Percentiles rank a stretch among this genome's conserved stretches.
Conservation (phyloP, 2,888 invertebrate genomes). For the Drosophila paranaensis region DNA sequence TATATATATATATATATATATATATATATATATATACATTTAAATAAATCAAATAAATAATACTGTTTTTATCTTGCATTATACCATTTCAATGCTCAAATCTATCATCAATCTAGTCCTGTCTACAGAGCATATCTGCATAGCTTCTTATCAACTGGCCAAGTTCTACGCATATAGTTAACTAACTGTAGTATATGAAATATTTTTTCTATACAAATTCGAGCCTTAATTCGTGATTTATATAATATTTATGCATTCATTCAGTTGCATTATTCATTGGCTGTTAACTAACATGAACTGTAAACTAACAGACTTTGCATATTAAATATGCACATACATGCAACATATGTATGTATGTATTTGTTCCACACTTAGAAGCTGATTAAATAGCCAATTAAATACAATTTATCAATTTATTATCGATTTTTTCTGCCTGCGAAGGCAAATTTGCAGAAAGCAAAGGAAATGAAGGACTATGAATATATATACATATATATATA, state of each 20-base stretch:
- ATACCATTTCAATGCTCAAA: not conserved
- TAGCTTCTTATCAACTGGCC: not conserved
- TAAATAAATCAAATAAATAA: not conserved
- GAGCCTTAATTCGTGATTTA: too few species aligned
- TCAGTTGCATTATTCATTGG: not conserved
- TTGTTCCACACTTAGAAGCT: not conserved
- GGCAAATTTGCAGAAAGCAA: not conserved
- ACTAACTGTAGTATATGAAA: not conserved
- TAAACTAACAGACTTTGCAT: not conserved
- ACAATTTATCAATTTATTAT: slow-evolving; percentile 1
- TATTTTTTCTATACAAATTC: too few species aligned
- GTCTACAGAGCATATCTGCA: not conserved
- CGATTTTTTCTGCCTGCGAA: not conserved
- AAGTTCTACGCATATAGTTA: not conserved
- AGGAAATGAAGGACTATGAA: not conserved
- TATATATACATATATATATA: too few species aligned
- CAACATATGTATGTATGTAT: not conserved
- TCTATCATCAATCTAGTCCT: not conserved
- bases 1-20: too few species aligned
- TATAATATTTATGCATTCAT: not conserved
- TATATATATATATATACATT: not conserved
- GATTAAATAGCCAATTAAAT: slow-evolving; percentile 1
- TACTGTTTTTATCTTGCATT: not conserved
- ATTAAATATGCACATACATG: not conserved
- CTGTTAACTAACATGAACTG: not conserved